Percentiles rank a stretch among this genome's conserved stretches.
Conservation (phyloP, 1,140 invertebrate species). For the Caenorhabditis briggsae region DNA sequence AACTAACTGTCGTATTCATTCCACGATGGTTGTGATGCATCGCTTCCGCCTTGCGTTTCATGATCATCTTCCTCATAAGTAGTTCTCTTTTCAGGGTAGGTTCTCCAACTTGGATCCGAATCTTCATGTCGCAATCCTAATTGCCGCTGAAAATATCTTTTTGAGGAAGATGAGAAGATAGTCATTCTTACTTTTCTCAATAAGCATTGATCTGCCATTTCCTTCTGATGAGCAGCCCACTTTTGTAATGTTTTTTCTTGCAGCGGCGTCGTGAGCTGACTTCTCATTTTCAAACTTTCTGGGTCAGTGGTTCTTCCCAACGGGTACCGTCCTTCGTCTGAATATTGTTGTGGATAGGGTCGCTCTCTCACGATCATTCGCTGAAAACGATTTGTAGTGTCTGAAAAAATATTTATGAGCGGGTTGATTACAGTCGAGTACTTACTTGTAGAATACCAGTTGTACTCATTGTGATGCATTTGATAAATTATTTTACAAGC, state of each 20-base stretch:
- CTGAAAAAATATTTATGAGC: background rate
- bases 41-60: background rate
- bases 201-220: background rate
- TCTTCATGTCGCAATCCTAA: background rate
- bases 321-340: conserved; percentile 2
- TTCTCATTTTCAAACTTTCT: background rate
- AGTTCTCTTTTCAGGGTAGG: background rate
- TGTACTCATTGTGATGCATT: background rate
- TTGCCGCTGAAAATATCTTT: background rate
- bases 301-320: background rate
- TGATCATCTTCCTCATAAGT: background rate
- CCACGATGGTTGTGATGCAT: conserved; percentile 12
- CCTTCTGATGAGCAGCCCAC: background rate
- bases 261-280: background rate
- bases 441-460: conserved; percentile 40
- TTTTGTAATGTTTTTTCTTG: background rate
- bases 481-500: background rate
- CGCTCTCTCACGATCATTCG: background rate
- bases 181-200: conserved; percentile 6
- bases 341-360: background rate
- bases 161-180: background rate
- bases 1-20: conserved; percentile 28
- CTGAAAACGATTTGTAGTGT: background rate
- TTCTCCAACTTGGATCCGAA: background rate
- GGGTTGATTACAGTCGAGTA: background rate